phyloP scores from a whole-genome alignment of 2,113 vertebrate genomes.

The Oncorhynchus masou region DNA sequence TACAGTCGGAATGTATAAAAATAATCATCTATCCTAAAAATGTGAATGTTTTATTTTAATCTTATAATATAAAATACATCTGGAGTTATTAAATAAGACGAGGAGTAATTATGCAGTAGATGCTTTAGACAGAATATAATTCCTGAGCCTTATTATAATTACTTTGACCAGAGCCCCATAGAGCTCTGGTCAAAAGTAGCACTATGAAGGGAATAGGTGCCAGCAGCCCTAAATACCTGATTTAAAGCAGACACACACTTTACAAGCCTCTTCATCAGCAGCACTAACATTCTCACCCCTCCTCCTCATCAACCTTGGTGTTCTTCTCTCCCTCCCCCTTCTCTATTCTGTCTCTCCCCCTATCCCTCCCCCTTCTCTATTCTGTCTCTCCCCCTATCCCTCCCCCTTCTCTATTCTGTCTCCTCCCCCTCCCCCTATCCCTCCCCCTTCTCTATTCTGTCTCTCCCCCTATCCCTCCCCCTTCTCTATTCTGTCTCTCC shows the following conservation, averaged over 20 bases:
- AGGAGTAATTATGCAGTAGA: slow-evolving; percentile 19
- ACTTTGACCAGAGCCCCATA: too few species aligned
- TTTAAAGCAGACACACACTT: background rate
- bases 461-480: background rate
- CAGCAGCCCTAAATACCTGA: slow-evolving; percentile 8
- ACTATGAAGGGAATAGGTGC: too few species aligned
- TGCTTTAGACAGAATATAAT: background rate
- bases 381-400: too few species aligned
- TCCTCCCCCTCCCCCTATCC: too few species aligned
- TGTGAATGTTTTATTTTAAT: background rate
- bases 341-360: too few species aligned
- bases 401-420: too few species aligned
- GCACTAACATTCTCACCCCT: background rate
- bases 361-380: too few species aligned
- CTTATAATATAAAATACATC: slow-evolving; percentile 17
- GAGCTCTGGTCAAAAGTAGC: too few species aligned
- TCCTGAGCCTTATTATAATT: too few species aligned
- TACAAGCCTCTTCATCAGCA: background rate
- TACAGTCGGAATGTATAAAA: background rate
- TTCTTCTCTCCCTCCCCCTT: too few species aligned
- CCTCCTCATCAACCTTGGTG: background rate
- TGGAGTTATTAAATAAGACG: background rate
- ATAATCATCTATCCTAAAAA: background rate
- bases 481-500: background rate
- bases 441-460: too few species aligned